Conservation (phyloP, 2,113 vertebrate genomes). For the Nannobrachium achirus region DNA sequence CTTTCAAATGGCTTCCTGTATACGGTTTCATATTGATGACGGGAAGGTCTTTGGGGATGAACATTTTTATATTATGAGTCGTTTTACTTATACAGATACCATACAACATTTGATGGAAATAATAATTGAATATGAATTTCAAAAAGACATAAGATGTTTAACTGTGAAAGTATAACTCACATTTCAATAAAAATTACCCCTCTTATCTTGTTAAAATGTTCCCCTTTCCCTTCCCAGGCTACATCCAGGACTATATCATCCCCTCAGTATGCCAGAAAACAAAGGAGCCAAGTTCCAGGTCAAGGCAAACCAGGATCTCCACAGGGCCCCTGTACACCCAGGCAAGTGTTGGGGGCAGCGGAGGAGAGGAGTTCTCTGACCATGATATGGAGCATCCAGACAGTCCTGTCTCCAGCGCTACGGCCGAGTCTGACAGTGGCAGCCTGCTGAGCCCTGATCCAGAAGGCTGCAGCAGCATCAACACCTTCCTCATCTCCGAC, state of each 20-base stretch:
- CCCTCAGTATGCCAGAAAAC: slow-evolving; percentile 57
- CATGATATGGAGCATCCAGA: slow-evolving; percentile 65
- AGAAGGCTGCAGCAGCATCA: slow-evolving; percentile 27
- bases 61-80: not conserved
- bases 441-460: slow-evolving; percentile 13
- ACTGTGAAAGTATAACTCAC: not conserved
- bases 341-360: slow-evolving; percentile 35
- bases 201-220: not conserved
- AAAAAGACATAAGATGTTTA: not conserved
- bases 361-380: slow-evolving; percentile 68
- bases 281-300: slow-evolving; percentile 42
- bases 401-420: slow-evolving; percentile 60
- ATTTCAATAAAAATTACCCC: not conserved
- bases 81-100: not conserved
- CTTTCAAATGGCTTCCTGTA: slow-evolving; percentile 56
- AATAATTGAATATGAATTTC: not conserved
- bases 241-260: slow-evolving; percentile 68
- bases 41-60: not conserved
- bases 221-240: slow-evolving; percentile 47
- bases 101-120: not conserved
- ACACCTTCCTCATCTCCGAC: slow-evolving; percentile 53
- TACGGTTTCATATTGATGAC: slow-evolving; percentile 40
- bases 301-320: slow-evolving; percentile 34
- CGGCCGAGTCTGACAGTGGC: slow-evolving; percentile 48
- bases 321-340: slow-evolving; percentile 49